phyloP scores from a whole-genome alignment of 2,113 vertebrate genomes.

The Aleadryas rufinucha region DNA sequence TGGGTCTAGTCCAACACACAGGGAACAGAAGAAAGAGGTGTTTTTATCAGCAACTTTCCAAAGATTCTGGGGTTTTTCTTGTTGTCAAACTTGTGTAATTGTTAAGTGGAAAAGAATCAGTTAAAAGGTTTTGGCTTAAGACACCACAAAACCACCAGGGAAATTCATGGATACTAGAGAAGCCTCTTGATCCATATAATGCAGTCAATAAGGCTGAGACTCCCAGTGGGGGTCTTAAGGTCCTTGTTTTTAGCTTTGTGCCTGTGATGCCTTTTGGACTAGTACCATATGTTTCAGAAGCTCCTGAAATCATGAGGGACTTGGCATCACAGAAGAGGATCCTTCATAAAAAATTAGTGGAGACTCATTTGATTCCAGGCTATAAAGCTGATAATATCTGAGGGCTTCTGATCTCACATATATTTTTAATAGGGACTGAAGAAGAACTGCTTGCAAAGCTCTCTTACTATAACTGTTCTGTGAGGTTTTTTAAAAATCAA shows the following conservation, averaged over 20 bases:
- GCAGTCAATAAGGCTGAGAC: not conserved
- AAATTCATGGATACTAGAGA: not conserved
- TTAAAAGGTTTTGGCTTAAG: not conserved
- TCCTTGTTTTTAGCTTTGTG: slow-evolving; percentile 13
- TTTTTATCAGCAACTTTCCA: not conserved
- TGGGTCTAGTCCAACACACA: not conserved
- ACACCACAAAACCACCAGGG: not conserved
- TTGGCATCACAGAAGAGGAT: not conserved
- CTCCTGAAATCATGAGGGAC: not conserved
- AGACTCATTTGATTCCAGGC: not conserved
- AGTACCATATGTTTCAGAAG: not conserved
- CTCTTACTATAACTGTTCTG: not conserved
- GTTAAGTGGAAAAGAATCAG: not conserved
- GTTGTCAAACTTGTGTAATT: not conserved
- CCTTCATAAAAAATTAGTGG: not conserved
- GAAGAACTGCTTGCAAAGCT: not conserved
- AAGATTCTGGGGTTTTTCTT: not conserved
- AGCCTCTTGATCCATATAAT: not conserved
- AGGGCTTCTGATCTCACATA: not conserved
- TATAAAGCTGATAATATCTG: not conserved
- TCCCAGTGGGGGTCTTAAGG: not conserved
- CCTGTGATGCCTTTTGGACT: not conserved
- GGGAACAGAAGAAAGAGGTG: not conserved
- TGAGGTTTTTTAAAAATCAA: not conserved
- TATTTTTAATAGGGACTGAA: slow-evolving; percentile 2